Percentiles rank a stretch among this genome's conserved stretches.
Conservation (phyloP, 2,113 vertebrate genomes). For the Lagopus muta region DNA sequence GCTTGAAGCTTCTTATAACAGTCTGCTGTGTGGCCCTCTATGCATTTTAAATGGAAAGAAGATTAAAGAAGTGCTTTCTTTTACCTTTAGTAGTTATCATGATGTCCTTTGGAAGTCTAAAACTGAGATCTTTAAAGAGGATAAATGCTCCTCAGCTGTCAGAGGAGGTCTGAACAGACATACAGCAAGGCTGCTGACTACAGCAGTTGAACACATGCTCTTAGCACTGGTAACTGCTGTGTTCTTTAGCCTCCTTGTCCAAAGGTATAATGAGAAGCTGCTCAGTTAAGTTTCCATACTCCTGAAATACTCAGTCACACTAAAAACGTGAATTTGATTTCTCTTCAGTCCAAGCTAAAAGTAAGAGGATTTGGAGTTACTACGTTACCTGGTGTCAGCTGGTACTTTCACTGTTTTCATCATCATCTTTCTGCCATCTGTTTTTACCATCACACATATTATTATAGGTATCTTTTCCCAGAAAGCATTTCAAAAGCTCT, state of each 20-base stretch:
- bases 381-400: not conserved
- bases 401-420: not conserved
- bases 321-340: not conserved
- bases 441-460: not conserved
- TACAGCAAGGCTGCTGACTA: not conserved
- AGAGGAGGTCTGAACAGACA: not conserved
- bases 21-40: not conserved
- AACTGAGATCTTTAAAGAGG: not conserved
- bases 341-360: not conserved
- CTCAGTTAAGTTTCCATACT: not conserved
- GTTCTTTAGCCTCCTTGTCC: not conserved
- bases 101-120: not conserved
- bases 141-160: not conserved
- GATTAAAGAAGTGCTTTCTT: not conserved
- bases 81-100: not conserved
- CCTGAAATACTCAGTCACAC: not conserved
- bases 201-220: not conserved
- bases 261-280: not conserved
- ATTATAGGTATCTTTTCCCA: not conserved
- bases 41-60: not conserved
- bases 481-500: not conserved
- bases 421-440: not conserved
- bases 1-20: not conserved
- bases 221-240: not conserved
- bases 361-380: not conserved